Percentiles rank a stretch among this genome's conserved stretches.
Evolutionary conservation across 2,888 invertebrate species (phyloP).

Genomic region (Ophonus ardosiacus): DNA sequence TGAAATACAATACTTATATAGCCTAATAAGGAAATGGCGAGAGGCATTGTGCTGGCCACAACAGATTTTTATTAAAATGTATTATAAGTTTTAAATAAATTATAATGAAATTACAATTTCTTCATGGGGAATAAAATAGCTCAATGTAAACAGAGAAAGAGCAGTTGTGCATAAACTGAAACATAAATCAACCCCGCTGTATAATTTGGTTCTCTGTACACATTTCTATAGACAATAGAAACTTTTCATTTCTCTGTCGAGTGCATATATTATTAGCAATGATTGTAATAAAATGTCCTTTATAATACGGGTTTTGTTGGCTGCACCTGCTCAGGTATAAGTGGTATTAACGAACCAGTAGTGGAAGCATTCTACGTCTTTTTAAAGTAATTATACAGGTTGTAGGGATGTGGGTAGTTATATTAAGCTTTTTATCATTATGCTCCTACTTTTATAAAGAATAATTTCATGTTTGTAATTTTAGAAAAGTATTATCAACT

Average conservation of each 20-base stretch:
- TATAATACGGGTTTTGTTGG: slow-evolving; percentile 9
- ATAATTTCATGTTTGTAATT: neutral
- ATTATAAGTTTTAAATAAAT: no score
- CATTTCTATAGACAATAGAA: slow-evolving; percentile 47
- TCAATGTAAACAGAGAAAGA: neutral
- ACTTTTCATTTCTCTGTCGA: slow-evolving; percentile 33
- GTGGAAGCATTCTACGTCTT: slow-evolving; percentile 33
- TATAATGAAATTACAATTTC: no score
- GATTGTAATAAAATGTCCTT: slow-evolving; percentile 43
- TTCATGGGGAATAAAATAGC: neutral
- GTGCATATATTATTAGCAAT: slow-evolving; percentile 46
- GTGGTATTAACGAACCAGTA: slow-evolving; percentile 17
- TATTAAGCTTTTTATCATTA: neutral
- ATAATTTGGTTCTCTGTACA: slow-evolving; percentile 38
- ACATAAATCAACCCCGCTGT: slow-evolving; percentile 17
- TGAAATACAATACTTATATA: no score
- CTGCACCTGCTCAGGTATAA: slow-evolving; percentile 47
- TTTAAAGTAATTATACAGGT: slow-evolving; percentile 34
- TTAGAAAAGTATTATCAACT: neutral
- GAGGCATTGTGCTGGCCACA: no score
- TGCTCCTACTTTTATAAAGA: neutral
- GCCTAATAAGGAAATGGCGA: no score
- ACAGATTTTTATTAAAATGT: no score
- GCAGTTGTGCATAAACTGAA: slow-evolving; percentile 56
- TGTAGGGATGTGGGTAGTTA: slow-evolving; percentile 45